Evolutionary conservation across 2,113 vertebrate species (phyloP).

Genomic region (Sebastes schlegelii): DNA sequence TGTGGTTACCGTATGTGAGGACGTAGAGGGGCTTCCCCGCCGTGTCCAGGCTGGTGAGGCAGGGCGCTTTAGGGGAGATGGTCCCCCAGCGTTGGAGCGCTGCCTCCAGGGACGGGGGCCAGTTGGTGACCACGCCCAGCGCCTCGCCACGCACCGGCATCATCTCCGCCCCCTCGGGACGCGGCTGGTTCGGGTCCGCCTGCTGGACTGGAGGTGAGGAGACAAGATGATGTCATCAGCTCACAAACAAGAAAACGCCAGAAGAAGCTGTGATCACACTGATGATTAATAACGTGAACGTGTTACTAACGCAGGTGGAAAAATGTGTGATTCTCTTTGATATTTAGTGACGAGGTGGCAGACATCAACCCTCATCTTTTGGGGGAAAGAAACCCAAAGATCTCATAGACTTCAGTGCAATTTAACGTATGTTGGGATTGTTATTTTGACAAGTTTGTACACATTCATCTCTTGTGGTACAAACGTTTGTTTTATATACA

Average conservation of each 20-base stretch:
- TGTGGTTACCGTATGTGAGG: slow-evolving; percentile 90
- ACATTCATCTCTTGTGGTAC: no score
- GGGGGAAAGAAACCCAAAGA: no score
- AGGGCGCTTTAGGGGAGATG: slow-evolving; percentile 97
- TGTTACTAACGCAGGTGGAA: slow-evolving; percentile 19
- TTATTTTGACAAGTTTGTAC: no score
- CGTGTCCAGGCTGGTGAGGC: slow-evolving; percentile 99
- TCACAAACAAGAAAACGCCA: background rate
- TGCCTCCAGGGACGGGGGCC: slow-evolving; percentile 97
- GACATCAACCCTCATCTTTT: background rate
- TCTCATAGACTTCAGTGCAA: no score
- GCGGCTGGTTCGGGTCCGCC: slow-evolving; percentile 97
- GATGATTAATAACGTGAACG: background rate
- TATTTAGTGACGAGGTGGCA: background rate
- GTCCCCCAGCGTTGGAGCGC: slow-evolving; percentile 98
- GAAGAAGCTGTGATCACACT: slow-evolving; percentile 10
- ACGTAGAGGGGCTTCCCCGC: slow-evolving; percentile 97
- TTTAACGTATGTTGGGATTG: no score
- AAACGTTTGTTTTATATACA: no score
- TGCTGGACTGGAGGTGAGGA: slow-evolving; percentile 90
- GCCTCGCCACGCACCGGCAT: slow-evolving; percentile 94
- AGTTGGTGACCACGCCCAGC: slow-evolving; percentile 97
- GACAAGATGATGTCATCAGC: background rate
- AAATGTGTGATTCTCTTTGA: background rate
- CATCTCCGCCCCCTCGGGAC: slow-evolving; percentile 98